Percentiles rank a stretch among this genome's conserved stretches.
phyloP scores from a whole-genome alignment of 2,113 vertebrate species.

The Tursiops truncatus region DNA sequence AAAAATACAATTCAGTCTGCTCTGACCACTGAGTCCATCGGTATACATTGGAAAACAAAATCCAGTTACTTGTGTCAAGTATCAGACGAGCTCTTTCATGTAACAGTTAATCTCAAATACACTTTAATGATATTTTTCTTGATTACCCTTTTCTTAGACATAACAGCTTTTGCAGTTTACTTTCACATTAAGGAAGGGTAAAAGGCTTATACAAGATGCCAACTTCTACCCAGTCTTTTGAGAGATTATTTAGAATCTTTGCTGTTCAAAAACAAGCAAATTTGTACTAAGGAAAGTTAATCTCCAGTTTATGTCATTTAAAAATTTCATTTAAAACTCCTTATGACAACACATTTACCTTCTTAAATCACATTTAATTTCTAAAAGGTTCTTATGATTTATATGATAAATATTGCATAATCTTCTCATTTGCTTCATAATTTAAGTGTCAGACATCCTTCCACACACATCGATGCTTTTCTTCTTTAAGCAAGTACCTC shows the following conservation, averaged over 20 bases:
- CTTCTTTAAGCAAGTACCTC: not conserved
- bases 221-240: slow-evolving; percentile 26
- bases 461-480: not conserved
- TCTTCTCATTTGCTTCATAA: slow-evolving; percentile 31
- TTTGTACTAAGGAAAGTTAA: slow-evolving; percentile 55
- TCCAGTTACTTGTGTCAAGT: slow-evolving; percentile 56
- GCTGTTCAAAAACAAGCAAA: slow-evolving; percentile 58
- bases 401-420: not conserved
- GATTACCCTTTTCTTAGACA: slow-evolving; percentile 74
- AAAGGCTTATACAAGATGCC: slow-evolving; percentile 54
- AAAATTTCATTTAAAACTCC: slow-evolving; percentile 65
- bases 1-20: slow-evolving; percentile 81
- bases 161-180: slow-evolving; percentile 33
- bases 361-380: slow-evolving; percentile 70
- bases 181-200: slow-evolving; percentile 59
- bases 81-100: slow-evolving; percentile 50
- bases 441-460: slow-evolving; percentile 20
- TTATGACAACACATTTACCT: slow-evolving; percentile 61
- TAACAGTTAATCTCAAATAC: slow-evolving; percentile 64
- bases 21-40: slow-evolving; percentile 72
- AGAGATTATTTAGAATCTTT: slow-evolving; percentile 60
- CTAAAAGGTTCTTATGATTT: slow-evolving; percentile 53
- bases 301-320: slow-evolving; percentile 64
- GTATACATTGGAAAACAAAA: slow-evolving; percentile 68
- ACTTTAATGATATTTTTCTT: slow-evolving; percentile 73